A percentile compares a stretch with the other conserved stretches of the same genome.
Conservation (phyloP, 2,888 invertebrate genomes). For the Galeruca laticollis region DNA sequence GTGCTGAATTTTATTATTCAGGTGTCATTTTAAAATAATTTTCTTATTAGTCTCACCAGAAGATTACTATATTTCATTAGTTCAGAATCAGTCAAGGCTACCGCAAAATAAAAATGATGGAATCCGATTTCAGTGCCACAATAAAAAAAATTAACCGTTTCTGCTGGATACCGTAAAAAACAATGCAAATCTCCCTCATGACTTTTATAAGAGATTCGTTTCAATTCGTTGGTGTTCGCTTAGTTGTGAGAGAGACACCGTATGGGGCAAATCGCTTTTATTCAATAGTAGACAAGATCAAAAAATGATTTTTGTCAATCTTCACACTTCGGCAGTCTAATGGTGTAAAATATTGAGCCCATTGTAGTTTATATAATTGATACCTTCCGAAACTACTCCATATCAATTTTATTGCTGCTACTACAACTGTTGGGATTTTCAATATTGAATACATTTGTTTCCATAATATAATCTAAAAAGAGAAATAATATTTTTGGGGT, state of each 20-base stretch:
- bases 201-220: conserved; percentile 37
- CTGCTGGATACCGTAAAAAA: conserved; percentile 36
- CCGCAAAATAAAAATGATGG: conserved; percentile 22
- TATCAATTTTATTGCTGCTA: not conserved
- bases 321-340: conserved; percentile 7
- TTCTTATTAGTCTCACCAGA: conserved; percentile 10
- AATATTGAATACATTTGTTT: not conserved
- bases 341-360: conserved; percentile 19
- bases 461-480: not conserved
- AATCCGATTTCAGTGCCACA: conserved; percentile 27
- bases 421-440: not conserved
- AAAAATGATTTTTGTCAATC: conserved; percentile 29
- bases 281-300: conserved; percentile 22
- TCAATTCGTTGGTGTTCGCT: conserved; percentile 27
- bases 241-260: conserved; percentile 17
- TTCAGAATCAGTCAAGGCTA: conserved; percentile 22
- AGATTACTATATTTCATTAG: conserved; percentile 20
- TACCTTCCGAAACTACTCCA: conserved; percentile 7
- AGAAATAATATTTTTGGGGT: too few relatives aligned
- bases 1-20: not conserved
- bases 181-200: conserved; percentile 35
- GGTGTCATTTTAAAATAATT: conserved; percentile 4
- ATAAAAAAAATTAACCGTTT: conserved; percentile 30
- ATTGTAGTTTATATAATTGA: conserved; percentile 25
- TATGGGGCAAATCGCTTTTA: conserved; percentile 37